These are phyloP conservation scores for Oryzias curvinotus DNA, from an alignment of 2,113 vertebrate genomes.

Conservation along the genomic window DNA sequence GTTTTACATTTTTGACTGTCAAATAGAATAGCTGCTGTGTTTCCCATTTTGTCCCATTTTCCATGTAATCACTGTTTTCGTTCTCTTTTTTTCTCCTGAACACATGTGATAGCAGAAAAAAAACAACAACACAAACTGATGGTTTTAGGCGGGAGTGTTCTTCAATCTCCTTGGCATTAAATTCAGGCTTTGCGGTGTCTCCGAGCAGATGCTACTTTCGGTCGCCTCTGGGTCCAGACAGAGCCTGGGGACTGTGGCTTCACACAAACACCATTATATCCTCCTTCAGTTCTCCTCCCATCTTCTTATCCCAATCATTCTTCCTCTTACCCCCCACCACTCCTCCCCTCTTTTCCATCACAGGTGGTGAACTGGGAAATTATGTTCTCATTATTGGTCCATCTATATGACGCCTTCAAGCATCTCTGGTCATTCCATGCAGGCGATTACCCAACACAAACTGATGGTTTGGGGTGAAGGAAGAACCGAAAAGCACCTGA, in stretches of 20 bases:
- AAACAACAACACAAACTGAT: constrained; percentile 10
- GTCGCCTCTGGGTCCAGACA: constrained; percentile 53
- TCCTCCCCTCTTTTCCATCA: constrained; percentile 2
- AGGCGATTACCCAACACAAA: constrained; percentile 44
- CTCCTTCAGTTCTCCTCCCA: constrained; percentile 31
- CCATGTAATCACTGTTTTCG: background rate
- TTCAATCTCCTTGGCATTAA: constrained; percentile 11
- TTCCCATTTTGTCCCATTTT: background rate
- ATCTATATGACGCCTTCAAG: constrained; percentile 36
- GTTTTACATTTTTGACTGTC: too few relatives aligned
- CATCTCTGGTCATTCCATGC: constrained; percentile 35
- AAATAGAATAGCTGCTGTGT: background rate
- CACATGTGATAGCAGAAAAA: constrained; percentile 6
- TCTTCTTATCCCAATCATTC: constrained; percentile 18
- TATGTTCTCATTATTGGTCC: constrained; percentile 47
- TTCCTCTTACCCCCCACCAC: background rate
- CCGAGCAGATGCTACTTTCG: constrained; percentile 37
- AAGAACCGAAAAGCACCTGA: constrained; percentile 13
- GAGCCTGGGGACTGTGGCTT: constrained; percentile 40
- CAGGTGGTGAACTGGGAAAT: constrained; percentile 39
- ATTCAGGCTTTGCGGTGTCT: constrained; percentile 10
- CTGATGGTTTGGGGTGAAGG: constrained; percentile 20
- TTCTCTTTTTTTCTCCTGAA: background rate
- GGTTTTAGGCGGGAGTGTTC: constrained; percentile 26
- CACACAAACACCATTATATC: constrained; percentile 49